phyloP scores from a whole-genome alignment of 2,797 vertebrate species.

The Pelodytes ibericus region DNA sequence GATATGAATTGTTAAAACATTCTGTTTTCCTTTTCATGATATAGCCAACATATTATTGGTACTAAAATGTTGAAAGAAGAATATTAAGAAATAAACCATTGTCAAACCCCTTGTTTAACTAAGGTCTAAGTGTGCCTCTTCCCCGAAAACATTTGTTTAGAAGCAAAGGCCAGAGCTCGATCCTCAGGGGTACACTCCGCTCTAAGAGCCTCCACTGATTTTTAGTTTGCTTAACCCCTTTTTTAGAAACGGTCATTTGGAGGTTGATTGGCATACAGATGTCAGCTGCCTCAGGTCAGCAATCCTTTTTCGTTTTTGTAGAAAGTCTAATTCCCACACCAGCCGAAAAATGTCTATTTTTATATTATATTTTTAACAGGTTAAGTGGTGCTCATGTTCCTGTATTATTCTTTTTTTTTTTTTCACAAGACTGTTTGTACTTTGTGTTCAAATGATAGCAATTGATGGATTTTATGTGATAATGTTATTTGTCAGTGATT shows the following conservation, averaged over 20 bases:
- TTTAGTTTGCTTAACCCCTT: conserved; percentile 47
- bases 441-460: not conserved
- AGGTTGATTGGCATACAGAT: conserved; percentile 39
- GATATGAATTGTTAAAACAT: too few species aligned
- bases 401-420: too few species aligned
- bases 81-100: not conserved
- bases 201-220: conserved; percentile 16
- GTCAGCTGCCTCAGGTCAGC: conserved; percentile 18
- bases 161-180: not conserved
- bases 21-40: too few species aligned
- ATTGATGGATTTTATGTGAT: not conserved
- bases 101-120: not conserved
- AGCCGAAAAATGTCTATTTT: not conserved
- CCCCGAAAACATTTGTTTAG: conserved; percentile 21
- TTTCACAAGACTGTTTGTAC: not conserved
- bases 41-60: not conserved
- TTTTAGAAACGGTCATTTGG: conserved; percentile 17
- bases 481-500: conserved; percentile 10
- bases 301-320: conserved; percentile 8
- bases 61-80: not conserved
- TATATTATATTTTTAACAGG: not conserved
- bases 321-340: not conserved
- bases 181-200: conserved; percentile 1
- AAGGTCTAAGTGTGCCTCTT: not conserved
- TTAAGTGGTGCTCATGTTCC: too few species aligned